Conservation (phyloP, 1,140 invertebrate species). For the Panonychus citri region DNA sequence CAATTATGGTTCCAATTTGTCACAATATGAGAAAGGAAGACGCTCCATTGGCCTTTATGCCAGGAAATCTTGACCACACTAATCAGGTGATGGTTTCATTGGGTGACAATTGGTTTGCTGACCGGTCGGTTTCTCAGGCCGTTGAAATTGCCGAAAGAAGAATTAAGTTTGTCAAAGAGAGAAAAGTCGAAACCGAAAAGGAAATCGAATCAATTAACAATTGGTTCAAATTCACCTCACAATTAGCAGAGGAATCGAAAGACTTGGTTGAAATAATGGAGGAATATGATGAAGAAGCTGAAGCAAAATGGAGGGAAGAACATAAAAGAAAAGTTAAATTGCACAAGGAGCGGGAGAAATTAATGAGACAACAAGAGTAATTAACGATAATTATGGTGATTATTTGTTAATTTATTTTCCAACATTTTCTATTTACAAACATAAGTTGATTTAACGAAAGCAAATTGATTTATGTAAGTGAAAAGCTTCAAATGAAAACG, state of each 20-base stretch:
- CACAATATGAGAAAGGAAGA: neutral
- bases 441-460: no score
- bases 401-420: no score
- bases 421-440: no score
- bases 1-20: neutral
- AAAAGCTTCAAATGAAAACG: no score
- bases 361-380: neutral
- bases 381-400: no score
- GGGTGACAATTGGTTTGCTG: conserved; percentile 44
- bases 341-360: conserved; percentile 22
- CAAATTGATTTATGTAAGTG: no score
- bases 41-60: conserved; percentile 34
- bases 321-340: conserved; percentile 28
- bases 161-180: conserved; percentile 26
- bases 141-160: conserved; percentile 34
- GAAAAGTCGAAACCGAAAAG: conserved; percentile 24
- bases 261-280: conserved; percentile 25
- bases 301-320: conserved; percentile 29
- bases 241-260: conserved; percentile 17
- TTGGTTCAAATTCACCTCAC: conserved; percentile 21
- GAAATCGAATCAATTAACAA: conserved; percentile 26
- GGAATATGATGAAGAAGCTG: conserved; percentile 29
- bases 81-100: conserved; percentile 42
- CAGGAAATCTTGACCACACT: conserved; percentile 40
- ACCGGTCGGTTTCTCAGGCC: conserved; percentile 38